phyloP scores from a whole-genome alignment of 2,797 vertebrate genomes.

The Anolis apletophallus region DNA sequence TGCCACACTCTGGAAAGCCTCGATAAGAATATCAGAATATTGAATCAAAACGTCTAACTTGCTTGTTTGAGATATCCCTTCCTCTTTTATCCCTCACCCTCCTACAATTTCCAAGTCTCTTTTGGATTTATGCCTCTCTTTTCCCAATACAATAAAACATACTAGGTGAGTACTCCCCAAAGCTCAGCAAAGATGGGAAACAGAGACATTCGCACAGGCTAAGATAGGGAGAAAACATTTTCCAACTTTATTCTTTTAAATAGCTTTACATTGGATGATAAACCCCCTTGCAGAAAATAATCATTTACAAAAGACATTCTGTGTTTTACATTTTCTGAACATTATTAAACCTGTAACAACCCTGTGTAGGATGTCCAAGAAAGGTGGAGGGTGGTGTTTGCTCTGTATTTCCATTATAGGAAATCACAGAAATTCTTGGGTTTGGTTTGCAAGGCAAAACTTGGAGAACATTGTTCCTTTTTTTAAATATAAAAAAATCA shows the following conservation, averaged over 20 bases:
- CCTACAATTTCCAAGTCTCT: slow-evolving; percentile 48
- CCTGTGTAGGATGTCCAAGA: slow-evolving; percentile 71
- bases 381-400: slow-evolving; percentile 58
- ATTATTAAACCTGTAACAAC: slow-evolving; percentile 72
- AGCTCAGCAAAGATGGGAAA: slow-evolving; percentile 64
- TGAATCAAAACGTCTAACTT: slow-evolving; percentile 72
- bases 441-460: slow-evolving; percentile 59
- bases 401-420: slow-evolving; percentile 72
- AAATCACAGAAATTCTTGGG: slow-evolving; percentile 70
- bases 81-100: slow-evolving; percentile 41
- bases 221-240: slow-evolving; percentile 71
- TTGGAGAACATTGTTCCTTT: slow-evolving; percentile 33
- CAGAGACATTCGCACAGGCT: slow-evolving; percentile 70
- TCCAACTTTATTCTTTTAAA: slow-evolving; percentile 68
- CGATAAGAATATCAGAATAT: slow-evolving; percentile 78
- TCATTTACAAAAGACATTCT: slow-evolving; percentile 62
- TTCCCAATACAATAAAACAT: background rate
- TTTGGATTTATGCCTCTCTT: slow-evolving; percentile 55
- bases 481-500: slow-evolving; percentile 67
- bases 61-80: slow-evolving; percentile 63
- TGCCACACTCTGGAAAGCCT: slow-evolving; percentile 75
- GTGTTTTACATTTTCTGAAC: slow-evolving; percentile 55
- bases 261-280: slow-evolving; percentile 72
- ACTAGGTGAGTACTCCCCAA: slow-evolving; percentile 60
- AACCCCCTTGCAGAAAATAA: slow-evolving; percentile 68